These are phyloP conservation scores for Dryococelus australis DNA, from an alignment of 2,888 invertebrate species.

Conservation along the genomic window DNA sequence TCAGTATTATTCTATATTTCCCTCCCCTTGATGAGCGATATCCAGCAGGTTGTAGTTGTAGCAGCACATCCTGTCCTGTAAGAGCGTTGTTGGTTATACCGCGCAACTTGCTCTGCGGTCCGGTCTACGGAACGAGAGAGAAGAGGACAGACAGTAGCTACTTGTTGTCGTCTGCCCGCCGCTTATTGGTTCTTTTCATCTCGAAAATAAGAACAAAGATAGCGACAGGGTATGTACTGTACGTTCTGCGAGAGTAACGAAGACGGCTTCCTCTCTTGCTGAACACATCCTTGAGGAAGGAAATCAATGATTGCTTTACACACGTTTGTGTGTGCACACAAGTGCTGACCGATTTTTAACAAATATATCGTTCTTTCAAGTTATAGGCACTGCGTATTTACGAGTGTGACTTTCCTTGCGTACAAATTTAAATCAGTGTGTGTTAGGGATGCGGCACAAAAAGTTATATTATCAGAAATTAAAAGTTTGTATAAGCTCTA, in stretches of 20 bases:
- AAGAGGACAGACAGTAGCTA: neutral
- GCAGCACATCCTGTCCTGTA: too few relatives aligned
- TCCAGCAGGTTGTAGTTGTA: too few relatives aligned
- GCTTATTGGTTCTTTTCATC: slow-evolving; percentile 21
- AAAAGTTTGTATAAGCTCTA: too few relatives aligned
- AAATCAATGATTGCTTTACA: slow-evolving; percentile 20
- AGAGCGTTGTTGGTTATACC: too few relatives aligned
- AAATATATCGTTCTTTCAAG: too few relatives aligned
- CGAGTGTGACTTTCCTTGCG: too few relatives aligned
- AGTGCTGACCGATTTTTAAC: neutral
- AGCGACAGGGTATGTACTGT: neutral
- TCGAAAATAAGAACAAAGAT: neutral
- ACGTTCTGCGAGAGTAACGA: neutral
- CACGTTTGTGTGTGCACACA: neutral
- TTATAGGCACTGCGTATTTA: too few relatives aligned
- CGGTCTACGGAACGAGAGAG: too few relatives aligned
- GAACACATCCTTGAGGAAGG: slow-evolving; percentile 22
- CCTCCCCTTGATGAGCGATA: neutral
- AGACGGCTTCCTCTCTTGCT: neutral
- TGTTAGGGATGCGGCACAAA: too few relatives aligned
- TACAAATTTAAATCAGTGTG: too few relatives aligned
- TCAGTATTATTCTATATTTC: neutral
- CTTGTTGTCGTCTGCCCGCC: neutral
- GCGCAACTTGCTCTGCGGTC: too few relatives aligned
- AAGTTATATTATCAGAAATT: too few relatives aligned